These are phyloP conservation scores for Drosophila nigromelanica DNA, from an alignment of 1,140 invertebrate genomes.

Conservation along the genomic window DNA sequence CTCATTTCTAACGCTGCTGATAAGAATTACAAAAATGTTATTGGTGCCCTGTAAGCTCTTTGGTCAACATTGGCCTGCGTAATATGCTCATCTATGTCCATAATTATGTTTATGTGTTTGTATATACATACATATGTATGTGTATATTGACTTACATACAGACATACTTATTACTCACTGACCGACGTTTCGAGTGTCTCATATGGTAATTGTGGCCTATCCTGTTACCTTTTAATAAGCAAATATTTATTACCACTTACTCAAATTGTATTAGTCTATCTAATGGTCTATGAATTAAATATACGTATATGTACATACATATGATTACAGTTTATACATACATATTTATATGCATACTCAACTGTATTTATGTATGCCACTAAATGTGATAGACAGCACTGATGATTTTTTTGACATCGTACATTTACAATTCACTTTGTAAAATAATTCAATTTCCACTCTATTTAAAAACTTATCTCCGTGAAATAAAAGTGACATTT, in stretches of 20 bases:
- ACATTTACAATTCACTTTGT: background rate
- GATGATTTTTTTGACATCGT: background rate
- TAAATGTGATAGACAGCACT: slow-evolving; percentile 2
- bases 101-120: background rate
- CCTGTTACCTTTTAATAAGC: background rate
- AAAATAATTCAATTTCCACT: background rate
- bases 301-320: no score
- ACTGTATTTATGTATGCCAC: background rate
- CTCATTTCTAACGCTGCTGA: background rate
- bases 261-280: background rate
- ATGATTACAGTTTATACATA: background rate
- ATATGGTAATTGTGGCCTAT: background rate
- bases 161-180: slow-evolving; percentile 5
- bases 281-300: background rate
- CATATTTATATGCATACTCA: background rate
- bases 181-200: background rate
- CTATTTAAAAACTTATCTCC: slow-evolving; percentile 6
- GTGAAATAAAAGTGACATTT: slow-evolving; percentile 8
- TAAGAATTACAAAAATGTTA: background rate
- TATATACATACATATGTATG: background rate
- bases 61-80: background rate
- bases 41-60: slow-evolving; percentile 7
- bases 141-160: background rate
- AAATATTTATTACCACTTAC: background rate
- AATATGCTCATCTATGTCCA: background rate